Percentiles rank a stretch among this genome's conserved stretches.
These are phyloP conservation scores for Anas platyrhynchos DNA, from an alignment of 2,113 vertebrate species.

Conservation along the genomic window DNA sequence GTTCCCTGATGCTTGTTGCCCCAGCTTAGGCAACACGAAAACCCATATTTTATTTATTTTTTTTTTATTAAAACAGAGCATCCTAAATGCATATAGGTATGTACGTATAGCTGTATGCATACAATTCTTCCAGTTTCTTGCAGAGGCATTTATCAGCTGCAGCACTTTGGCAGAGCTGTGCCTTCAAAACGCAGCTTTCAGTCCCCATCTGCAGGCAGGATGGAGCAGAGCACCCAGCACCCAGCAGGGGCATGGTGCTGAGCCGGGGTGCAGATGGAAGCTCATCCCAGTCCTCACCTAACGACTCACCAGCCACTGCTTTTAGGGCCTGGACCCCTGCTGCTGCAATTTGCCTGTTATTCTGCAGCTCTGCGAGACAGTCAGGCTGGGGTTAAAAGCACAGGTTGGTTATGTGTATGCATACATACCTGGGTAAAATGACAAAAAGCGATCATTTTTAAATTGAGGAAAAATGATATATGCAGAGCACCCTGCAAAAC, in stretches of 20 bases:
- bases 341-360: not conserved
- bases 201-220: conserved; percentile 68
- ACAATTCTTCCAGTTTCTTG: not conserved
- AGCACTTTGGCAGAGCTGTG: not conserved
- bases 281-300: accelerated
- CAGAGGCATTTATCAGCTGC: not conserved
- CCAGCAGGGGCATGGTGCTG: not conserved
- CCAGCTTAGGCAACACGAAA: not conserved
- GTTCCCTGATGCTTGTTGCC: not conserved
- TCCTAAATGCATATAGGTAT: not conserved
- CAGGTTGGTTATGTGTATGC: not conserved
- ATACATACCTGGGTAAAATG: not conserved
- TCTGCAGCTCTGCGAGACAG: not conserved
- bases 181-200: conserved; percentile 42
- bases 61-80: not conserved
- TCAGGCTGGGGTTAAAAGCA: not conserved
- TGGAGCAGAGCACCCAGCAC: conserved; percentile 27
- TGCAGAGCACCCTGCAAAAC: not conserved
- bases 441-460: not conserved
- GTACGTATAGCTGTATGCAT: not conserved
- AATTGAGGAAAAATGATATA: not conserved
- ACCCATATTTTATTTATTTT: not conserved
- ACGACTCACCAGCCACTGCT: not conserved
- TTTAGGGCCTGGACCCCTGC: not conserved
- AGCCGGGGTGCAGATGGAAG: not conserved